These are phyloP conservation scores for Azorinus chamasolen DNA, from an alignment of 2,888 invertebrate species.

Conservation along the genomic window DNA sequence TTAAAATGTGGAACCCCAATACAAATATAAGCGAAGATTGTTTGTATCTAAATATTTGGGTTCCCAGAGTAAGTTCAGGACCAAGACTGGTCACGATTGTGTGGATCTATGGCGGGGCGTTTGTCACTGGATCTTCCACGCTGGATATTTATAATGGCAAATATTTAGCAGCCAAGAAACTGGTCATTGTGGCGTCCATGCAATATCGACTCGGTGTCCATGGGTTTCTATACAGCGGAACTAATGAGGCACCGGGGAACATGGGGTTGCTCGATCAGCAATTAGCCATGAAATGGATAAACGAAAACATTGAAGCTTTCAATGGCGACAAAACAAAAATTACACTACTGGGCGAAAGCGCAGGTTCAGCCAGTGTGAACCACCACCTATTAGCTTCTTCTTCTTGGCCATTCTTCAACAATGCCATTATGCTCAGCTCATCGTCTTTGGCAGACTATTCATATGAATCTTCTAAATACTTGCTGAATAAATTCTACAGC, in stretches of 20 bases:
- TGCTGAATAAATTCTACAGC: constrained; percentile 90
- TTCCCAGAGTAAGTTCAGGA: constrained; percentile 88
- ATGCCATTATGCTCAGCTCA: constrained; percentile 78
- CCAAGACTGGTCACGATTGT: constrained; percentile 88
- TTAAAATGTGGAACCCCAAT: constrained; percentile 99
- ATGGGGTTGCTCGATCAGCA: constrained; percentile 98
- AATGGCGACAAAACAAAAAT: constrained; percentile 78
- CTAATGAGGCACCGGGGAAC: constrained; percentile 93
- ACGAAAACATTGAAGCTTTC: constrained; percentile 91
- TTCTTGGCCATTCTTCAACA: constrained; percentile 71
- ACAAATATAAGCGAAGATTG: constrained; percentile 98
- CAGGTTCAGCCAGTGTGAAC: constrained; percentile 75
- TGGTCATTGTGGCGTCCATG: constrained; percentile 97
- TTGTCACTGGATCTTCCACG: constrained; percentile 96
- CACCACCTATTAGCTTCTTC: constrained; percentile 76
- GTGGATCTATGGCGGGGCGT: constrained; percentile 98
- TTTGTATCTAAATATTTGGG: constrained; percentile 97
- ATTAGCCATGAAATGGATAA: constrained; percentile 96
- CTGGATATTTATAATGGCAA: constrained; percentile 88
- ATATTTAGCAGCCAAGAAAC: constrained; percentile 93
- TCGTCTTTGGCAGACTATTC: constrained; percentile 73
- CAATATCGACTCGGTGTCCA: constrained; percentile 97
- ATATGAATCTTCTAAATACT: constrained; percentile 26
- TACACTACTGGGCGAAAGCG: constrained; percentile 81
- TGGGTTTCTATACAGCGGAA: constrained; percentile 95